phyloP scores from a whole-genome alignment of 2,113 vertebrate species.

The Thomomys bottae region DNA sequence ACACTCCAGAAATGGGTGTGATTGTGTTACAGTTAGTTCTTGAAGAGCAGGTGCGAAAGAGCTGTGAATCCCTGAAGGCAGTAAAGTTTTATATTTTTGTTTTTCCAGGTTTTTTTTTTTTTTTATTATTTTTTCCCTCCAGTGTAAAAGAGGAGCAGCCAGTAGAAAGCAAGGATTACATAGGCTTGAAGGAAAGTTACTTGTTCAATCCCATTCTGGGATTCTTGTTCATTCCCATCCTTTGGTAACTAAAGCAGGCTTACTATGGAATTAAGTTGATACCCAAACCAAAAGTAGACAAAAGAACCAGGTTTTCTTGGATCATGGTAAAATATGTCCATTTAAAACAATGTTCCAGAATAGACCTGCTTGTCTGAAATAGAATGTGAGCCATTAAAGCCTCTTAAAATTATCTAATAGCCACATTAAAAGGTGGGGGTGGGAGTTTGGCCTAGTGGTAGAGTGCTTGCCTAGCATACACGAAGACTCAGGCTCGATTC shows the following conservation, averaged over 20 bases:
- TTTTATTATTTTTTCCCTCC: background rate
- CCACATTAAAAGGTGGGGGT: too few species aligned
- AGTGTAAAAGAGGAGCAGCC: background rate
- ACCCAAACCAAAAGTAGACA: conserved; percentile 4
- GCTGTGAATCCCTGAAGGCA: background rate
- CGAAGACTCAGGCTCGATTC: too few species aligned
- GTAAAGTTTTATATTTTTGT: background rate
- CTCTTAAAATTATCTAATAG: background rate
- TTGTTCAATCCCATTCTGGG: background rate
- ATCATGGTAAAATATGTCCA: background rate
- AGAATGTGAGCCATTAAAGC: background rate
- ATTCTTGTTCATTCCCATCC: background rate
- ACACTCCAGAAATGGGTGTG: background rate
- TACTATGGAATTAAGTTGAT: conserved; percentile 29
- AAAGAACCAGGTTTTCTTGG: background rate
- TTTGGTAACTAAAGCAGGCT: background rate
- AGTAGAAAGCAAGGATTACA: background rate
- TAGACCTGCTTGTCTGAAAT: background rate
- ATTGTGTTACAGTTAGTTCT: background rate
- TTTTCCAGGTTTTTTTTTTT: too few species aligned
- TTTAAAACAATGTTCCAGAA: conserved; percentile 15
- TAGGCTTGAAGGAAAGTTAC: background rate
- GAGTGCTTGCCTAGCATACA: too few species aligned
- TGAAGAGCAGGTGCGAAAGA: background rate
- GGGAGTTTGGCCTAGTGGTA: too few species aligned